Evolutionary conservation across 2,888 invertebrate species (phyloP), one percentile per base, ranked within the genome.

Genomic region (Drosophila falleni): DNA sequence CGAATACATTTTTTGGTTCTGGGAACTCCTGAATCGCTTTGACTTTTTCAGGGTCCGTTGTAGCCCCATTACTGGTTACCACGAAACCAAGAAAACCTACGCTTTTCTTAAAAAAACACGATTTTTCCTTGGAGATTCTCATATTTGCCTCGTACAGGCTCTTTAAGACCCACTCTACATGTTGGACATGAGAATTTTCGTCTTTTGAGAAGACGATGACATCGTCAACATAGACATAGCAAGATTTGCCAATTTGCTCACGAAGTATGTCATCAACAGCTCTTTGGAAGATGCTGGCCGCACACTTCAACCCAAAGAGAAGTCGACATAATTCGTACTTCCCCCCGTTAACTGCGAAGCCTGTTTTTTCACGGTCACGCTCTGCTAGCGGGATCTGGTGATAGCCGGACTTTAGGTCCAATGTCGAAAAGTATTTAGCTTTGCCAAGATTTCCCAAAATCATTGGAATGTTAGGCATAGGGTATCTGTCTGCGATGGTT

Each of bases 301-400:
- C 19, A 9, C 33, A 50, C 11, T 23, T 61, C 3, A 50, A 46
- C 2, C 50, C 60, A 9, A 68, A 68, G 13, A 60, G 39, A 5
- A 62, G 53, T 16, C 51, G 8, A 23, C 8, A 8, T 1, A 29
- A 29, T 8, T 29, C 29, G 8, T 29, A 29, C 29, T 29, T 29
- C 29, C 29, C 35, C 26, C 29, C 54, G n/a, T 51, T 65, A 5
- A 64, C 69, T 1, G 64, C 26, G 10, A 58, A 58, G 1, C 60
- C 35, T 6, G 55, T 64, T 39, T 64, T 59, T 33, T 60, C 60
- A 8, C 44, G 37, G 35, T 70, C 55, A 9, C 55, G 44, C 10
- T 59, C 59, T 29, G 42, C 46, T 6, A 69, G 54, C 8, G 13
- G 37, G 11, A 64, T 69, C 5, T 64, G 26, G n/a, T 64, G 59